Evolutionary conservation across 2,888 invertebrate genomes (phyloP).

Genomic region (Pegoplata infirma): DNA sequence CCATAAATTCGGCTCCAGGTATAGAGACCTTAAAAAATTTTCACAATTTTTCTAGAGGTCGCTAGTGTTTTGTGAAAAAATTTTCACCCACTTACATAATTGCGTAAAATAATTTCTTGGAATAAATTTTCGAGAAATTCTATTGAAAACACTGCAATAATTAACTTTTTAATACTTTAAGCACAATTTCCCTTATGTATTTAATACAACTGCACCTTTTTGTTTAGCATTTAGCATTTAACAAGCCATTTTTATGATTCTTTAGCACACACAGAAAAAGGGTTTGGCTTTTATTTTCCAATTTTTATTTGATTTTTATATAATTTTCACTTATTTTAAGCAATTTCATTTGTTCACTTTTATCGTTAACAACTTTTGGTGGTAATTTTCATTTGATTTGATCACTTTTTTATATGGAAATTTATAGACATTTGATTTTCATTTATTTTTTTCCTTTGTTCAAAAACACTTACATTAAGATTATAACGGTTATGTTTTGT

Average conservation of each 20-base stretch:
- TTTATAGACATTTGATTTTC: slow-evolving; percentile 21
- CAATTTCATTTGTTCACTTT: slow-evolving; percentile 49
- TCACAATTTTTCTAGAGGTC: slow-evolving; percentile 70
- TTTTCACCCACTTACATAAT: slow-evolving; percentile 73
- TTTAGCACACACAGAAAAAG: slow-evolving; percentile 48
- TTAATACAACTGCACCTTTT: slow-evolving; percentile 44
- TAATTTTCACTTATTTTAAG: slow-evolving; percentile 54
- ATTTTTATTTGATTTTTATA: slow-evolving; percentile 43
- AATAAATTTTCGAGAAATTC: slow-evolving; percentile 24
- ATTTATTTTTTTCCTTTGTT: slow-evolving; percentile 27
- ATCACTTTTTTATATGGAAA: slow-evolving; percentile 45
- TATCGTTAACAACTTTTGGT: slow-evolving; percentile 36
- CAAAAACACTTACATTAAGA: slow-evolving; percentile 43
- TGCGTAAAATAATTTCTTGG: slow-evolving; percentile 34
- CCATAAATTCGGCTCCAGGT: slow-evolving; percentile 71
- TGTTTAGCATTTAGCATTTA: slow-evolving; percentile 46
- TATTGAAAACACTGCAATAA: background rate
- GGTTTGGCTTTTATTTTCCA: slow-evolving; percentile 60
- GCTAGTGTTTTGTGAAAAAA: slow-evolving; percentile 65
- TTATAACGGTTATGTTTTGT: slow-evolving; percentile 38
- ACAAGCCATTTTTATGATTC: slow-evolving; percentile 23
- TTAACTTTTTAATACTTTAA: slow-evolving; percentile 17
- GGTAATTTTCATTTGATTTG: slow-evolving; percentile 39
- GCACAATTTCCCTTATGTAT: slow-evolving; percentile 20
- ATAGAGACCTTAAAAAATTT: slow-evolving; percentile 73